A percentile compares a stretch with the other conserved stretches of the same genome.
phyloP scores from a whole-genome alignment of 2,888 invertebrate species.

The Pollenia angustigena region DNA sequence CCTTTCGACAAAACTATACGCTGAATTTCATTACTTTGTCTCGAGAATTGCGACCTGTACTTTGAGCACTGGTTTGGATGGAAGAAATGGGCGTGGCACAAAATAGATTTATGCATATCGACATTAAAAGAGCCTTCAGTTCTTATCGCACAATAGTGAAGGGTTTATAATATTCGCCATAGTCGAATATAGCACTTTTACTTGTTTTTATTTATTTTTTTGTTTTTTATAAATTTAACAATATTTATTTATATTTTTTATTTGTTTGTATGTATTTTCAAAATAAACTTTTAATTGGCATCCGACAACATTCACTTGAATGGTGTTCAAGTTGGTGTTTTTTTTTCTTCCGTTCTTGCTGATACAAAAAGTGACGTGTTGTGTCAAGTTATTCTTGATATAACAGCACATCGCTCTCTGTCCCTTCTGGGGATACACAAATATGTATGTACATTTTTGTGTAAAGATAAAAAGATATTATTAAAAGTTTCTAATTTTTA shows the following conservation, averaged over 20 bases:
- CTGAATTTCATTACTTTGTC: no score
- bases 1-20: no score
- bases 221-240: neutral
- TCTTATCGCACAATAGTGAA: no score
- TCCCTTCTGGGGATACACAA: neutral
- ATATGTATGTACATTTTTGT: neutral
- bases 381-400: conserved; percentile 25
- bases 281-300: conserved; percentile 63
- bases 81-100: no score
- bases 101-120: no score
- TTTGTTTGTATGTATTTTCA: neutral
- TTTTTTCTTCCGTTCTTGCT: neutral
- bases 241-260: conserved; percentile 1
- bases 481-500: no score
- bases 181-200: neutral
- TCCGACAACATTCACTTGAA: conserved; percentile 30
- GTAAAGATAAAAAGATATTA: neutral
- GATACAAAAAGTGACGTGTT: conserved; percentile 17
- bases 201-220: conserved; percentile 14
- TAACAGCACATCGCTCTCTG: neutral
- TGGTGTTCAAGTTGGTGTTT: conserved; percentile 30
- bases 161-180: no score
- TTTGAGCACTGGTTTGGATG: no score
- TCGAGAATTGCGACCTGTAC: no score
- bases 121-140: no score